Percentiles rank a stretch among this genome's conserved stretches.
Evolutionary conservation across 1,140 invertebrate species (phyloP).

Genomic region (Drosophila grimshawi): DNA sequence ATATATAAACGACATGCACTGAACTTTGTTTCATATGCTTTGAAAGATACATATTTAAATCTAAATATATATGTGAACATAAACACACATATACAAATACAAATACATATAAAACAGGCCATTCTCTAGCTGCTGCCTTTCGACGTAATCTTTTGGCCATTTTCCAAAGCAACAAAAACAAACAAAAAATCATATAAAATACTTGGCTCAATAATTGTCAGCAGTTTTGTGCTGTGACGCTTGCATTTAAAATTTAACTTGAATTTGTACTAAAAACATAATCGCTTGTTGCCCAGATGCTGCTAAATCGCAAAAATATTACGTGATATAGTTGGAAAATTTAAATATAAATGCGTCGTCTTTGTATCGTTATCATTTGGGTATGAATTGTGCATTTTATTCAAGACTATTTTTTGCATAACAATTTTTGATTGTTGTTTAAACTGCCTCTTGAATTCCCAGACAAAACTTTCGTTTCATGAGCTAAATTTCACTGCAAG

Average conservation of each 20-base stretch:
- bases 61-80: slow-evolving; percentile 8
- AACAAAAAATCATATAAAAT: neutral
- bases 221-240: slow-evolving; percentile 12
- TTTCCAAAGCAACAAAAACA: slow-evolving; percentile 17
- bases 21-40: slow-evolving; percentile 40
- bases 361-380: slow-evolving; percentile 2
- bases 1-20: slow-evolving; percentile 7
- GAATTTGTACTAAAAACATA: slow-evolving; percentile 17
- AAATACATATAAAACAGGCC: slow-evolving; percentile 29
- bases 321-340: slow-evolving; percentile 36
- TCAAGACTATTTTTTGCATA: slow-evolving; percentile 8
- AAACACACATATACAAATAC: slow-evolving; percentile 29
- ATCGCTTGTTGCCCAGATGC: slow-evolving; percentile 2
- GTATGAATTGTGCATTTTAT: slow-evolving; percentile 17
- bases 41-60: slow-evolving; percentile 16
- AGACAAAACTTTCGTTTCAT: slow-evolving; percentile 37
- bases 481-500: slow-evolving; percentile 9
- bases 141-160: slow-evolving; percentile 50
- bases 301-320: slow-evolving; percentile 9
- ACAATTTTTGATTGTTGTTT: slow-evolving; percentile 13
- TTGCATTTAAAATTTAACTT: slow-evolving; percentile 21
- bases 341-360: slow-evolving; percentile 1
- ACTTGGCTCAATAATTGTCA: slow-evolving; percentile 38
- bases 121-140: slow-evolving; percentile 29
- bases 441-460: slow-evolving; percentile 11